Base-by-base conservation (phyloP, 2,888 invertebrate species). In the Bellardia pandia region DNA sequence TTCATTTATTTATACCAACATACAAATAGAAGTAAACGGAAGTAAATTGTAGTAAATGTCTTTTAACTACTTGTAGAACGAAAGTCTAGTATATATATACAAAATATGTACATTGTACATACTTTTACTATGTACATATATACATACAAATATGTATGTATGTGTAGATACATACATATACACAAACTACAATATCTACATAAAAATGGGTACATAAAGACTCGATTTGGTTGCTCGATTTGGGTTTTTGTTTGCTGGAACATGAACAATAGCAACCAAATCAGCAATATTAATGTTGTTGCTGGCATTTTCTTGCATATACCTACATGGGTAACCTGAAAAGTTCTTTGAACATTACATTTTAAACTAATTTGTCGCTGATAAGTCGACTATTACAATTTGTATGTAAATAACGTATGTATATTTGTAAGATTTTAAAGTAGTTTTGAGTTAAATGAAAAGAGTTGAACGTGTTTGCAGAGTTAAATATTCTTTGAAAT, bases 41-140 rank as follows among this genome's bases (percentile, higher is more conserved):
- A 84, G 86, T 86, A 83, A 85, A 87, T 85, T 30, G 75, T 81
- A 85, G 79, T 79, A 82, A 85, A 81, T 82, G 81, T 87, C 85
- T 85, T 85, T 81, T 53, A 85, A 85, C 81, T 82, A 87, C 78
- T 87, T 87, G 87, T 87, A 78, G 87, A 82, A 78, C 74, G 45
- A 37, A 87, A 40, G 14, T 45, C n/a, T 72, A 74, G 33, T 66
- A 68, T 11, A 68, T 78, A 45, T 56, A 56, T 30, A 66, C 64
- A 58, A 40, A 81, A 58, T 14, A 48, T 53, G 1, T 81, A 76
- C 77, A 60, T 80, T 53, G 1, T 81, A 76, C 77, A 60, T 80
- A 80, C 83, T 79, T 76, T 76, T 82, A 69, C 69, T 80, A 69
- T 72, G 30, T 77, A 72, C 16, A 30, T 23, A 42, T 9, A 23